A percentile compares a stretch with the other conserved stretches of the same genome.
Conservation (phyloP, 1,140 invertebrate species). For the Neodiprion fabricii region DNA sequence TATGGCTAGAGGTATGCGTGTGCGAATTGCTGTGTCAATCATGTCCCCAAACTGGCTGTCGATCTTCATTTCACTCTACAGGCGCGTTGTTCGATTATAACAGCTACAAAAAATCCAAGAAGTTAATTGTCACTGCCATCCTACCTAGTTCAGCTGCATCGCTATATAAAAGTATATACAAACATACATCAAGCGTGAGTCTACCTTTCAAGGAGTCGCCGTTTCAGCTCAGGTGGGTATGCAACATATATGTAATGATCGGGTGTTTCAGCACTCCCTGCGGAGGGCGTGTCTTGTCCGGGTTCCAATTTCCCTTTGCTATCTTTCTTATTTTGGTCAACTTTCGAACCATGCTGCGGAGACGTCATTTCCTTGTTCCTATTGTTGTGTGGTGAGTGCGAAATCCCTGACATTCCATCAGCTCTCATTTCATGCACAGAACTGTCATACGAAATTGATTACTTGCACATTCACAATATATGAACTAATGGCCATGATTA, state of each 20-base stretch:
- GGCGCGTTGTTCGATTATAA: conserved; percentile 76
- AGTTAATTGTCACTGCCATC: conserved; percentile 27
- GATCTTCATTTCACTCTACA: conserved; percentile 44
- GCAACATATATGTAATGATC: conserved; percentile 86
- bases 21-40: too few relatives aligned
- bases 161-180: background rate
- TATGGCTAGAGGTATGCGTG: too few relatives aligned
- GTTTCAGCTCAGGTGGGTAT: conserved; percentile 83
- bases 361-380: conserved; percentile 42
- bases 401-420: conserved; percentile 56
- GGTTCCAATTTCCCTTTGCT: conserved; percentile 60
- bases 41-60: too few relatives aligned
- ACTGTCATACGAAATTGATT: conserved; percentile 28
- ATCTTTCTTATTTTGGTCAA: conserved; percentile 52
- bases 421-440: conserved; percentile 46
- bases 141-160: conserved; percentile 18
- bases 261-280: conserved; percentile 46
- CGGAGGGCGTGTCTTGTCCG: conserved; percentile 50
- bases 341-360: conserved; percentile 55
- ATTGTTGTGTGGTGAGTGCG: conserved; percentile 38
- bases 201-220: conserved; percentile 81
- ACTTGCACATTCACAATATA: conserved; percentile 2
- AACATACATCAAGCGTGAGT: conserved; percentile 27
- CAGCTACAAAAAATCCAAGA: conserved; percentile 63
- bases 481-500: background rate